Evolutionary conservation across 2,113 vertebrate genomes (phyloP).

Genomic region (Gasterosteus nipponicus): DNA sequence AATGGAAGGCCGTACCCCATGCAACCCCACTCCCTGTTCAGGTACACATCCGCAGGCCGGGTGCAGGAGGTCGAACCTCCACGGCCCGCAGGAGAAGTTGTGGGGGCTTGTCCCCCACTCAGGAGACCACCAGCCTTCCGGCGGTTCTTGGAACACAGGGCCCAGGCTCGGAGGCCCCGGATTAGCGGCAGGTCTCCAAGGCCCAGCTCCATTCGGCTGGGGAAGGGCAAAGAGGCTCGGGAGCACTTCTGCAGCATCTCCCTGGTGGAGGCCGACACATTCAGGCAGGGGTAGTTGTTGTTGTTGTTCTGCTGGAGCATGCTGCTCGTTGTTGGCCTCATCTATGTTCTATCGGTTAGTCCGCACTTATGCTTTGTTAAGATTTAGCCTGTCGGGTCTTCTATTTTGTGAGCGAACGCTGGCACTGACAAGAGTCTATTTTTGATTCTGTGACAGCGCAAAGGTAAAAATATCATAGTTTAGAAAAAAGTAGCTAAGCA

Average conservation of each 20-base stretch:
- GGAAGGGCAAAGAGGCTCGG: constrained; percentile 67
- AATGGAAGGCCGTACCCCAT: constrained; percentile 63
- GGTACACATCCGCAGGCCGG: constrained; percentile 65
- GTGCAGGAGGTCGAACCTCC: constrained; percentile 42
- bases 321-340: constrained; percentile 64
- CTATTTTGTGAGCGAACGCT: constrained; percentile 4
- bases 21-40: constrained; percentile 59
- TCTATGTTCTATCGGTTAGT: constrained; percentile 44
- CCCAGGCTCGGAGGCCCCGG: constrained; percentile 80
- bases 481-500: constrained; percentile 15
- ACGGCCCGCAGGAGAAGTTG: constrained; percentile 32
- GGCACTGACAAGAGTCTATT: constrained; percentile 37
- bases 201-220: constrained; percentile 74
- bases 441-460: constrained; percentile 25
- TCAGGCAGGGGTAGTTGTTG: constrained; percentile 83
- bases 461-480: constrained; percentile 10
- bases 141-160: constrained; percentile 76
- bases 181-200: constrained; percentile 78
- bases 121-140: constrained; percentile 55
- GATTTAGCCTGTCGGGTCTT: constrained; percentile 26
- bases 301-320: constrained; percentile 86
- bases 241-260: constrained; percentile 74
- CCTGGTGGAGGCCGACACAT: constrained; percentile 57
- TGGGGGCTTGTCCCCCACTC: constrained; percentile 49
- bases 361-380: constrained; percentile 39